Base-by-base conservation (phyloP, 2,797 vertebrate genomes). In the Coilia nasus region DNA sequence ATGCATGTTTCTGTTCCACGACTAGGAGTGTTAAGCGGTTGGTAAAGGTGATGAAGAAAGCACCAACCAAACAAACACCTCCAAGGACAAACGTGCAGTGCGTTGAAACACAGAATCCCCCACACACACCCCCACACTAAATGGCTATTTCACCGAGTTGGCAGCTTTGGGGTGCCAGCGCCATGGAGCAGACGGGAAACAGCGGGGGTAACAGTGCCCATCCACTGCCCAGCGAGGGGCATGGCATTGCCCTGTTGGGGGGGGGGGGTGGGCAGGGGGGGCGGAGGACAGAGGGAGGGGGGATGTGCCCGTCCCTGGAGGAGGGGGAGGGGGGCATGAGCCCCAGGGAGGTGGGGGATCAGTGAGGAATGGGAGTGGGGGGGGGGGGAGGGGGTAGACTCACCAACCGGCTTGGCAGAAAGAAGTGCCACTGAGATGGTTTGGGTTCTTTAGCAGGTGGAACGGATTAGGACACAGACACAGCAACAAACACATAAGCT, bases 361-460 rank as follows among this genome's bases (percentile, higher is more conserved):
- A 6, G 12, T 25, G 62, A n/a, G 21, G n/a, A 23, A 12, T 17
- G 25, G 46, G 50, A 81, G 28, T 56, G 15, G 25, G 15, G 25
- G 14, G 6, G 57, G 41, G 25, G 23, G 64, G 87, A 81, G 86
- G 83, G 54, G 78, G 67, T 81, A 35, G 71, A 83, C 82, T 82
- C 57, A 83, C 82, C 41, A 86, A 41, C 85, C 87, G 67, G 86
- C 75, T 80, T 62, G 50, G 80, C 82, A 81, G 28, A 75, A 87
- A 78, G 62, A 82, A 85, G 83, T 81, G 14, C 64, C 64, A 71
- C 64, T 71, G 64, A 71, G 64, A 71, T 71, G 60, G 82, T 81
- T 86, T 87, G 87, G 88, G 85, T 89, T 86, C 96, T 97, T 96
- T 96, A 96, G 95, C 96, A 97, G 96, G 96, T 96, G 95, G 95